A percentile compares a stretch with the other conserved stretches of the same genome.
Evolutionary conservation across 2,888 invertebrate species (phyloP).

Genomic region (Eilema griseolum): DNA sequence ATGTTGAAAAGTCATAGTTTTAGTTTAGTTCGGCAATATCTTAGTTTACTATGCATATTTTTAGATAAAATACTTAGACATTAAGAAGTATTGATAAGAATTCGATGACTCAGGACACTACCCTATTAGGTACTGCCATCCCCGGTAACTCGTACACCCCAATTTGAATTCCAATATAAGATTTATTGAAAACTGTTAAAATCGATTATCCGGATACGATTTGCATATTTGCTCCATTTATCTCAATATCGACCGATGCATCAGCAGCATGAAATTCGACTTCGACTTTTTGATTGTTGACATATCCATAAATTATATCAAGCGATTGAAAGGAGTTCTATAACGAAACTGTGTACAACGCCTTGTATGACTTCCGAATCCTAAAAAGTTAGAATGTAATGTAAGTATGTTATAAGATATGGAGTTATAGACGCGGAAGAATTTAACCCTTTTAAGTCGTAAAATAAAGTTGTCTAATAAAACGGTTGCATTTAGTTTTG

Average conservation of each 20-base stretch:
- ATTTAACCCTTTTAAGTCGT: slow-evolving; percentile 18
- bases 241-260: not conserved
- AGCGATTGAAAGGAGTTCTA: not conserved
- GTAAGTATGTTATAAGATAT: slow-evolving; percentile 8
- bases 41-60: too few relatives aligned
- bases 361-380: not conserved
- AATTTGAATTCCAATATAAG: too few relatives aligned
- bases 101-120: too few relatives aligned
- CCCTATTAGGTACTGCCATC: too few relatives aligned
- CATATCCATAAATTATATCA: not conserved
- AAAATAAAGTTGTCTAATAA: slow-evolving; percentile 22
- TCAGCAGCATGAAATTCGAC: not conserved
- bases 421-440: slow-evolving; percentile 18
- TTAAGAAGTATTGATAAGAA: too few relatives aligned
- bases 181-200: not conserved
- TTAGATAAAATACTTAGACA: too few relatives aligned
- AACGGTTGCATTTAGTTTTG: slow-evolving; percentile 21
- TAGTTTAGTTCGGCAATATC: too few relatives aligned
- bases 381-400: not conserved
- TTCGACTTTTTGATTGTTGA: not conserved
- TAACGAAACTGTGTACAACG: not conserved
- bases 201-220: too few relatives aligned
- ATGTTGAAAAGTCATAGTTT: too few relatives aligned
- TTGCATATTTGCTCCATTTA: too few relatives aligned
- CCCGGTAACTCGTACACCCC: too few relatives aligned